Evolutionary conservation across 2,797 vertebrate species (phyloP).

Genomic region (Tolypeutes matacus): DNA sequence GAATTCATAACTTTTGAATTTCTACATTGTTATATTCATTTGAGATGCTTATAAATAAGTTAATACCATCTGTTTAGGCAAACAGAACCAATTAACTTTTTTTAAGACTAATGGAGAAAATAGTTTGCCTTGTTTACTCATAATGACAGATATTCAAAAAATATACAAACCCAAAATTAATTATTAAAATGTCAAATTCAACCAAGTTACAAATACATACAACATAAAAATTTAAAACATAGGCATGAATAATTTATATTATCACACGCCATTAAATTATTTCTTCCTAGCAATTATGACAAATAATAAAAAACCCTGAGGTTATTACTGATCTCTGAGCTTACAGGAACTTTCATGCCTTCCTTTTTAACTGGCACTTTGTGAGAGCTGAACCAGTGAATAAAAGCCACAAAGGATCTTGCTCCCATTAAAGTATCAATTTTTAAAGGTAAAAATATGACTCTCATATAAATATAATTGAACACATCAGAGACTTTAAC

Average conservation of each 20-base stretch:
- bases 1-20: neutral
- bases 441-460: conserved; percentile 26
- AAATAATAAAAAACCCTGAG: conserved; percentile 32
- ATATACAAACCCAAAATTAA: conserved; percentile 32
- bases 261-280: neutral
- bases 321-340: neutral
- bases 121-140: neutral
- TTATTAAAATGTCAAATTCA: conserved; percentile 46
- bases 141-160: conserved; percentile 36
- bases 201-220: neutral
- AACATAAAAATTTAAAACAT: conserved; percentile 37
- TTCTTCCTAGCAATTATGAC: conserved; percentile 10
- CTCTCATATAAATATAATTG: neutral
- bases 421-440: neutral
- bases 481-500: conserved; percentile 8
- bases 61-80: conserved; percentile 5
- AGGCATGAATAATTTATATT: conserved; percentile 12
- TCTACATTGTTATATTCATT: neutral
- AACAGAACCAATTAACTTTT: neutral
- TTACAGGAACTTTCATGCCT: neutral
- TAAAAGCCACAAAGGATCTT: conserved; percentile 1
- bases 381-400: neutral
- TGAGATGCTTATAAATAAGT: conserved; percentile 32
- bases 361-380: conserved; percentile 25
- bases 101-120: conserved; percentile 40